phyloP scores from a whole-genome alignment of 2,113 vertebrate species.

The Colinus virginianus region DNA sequence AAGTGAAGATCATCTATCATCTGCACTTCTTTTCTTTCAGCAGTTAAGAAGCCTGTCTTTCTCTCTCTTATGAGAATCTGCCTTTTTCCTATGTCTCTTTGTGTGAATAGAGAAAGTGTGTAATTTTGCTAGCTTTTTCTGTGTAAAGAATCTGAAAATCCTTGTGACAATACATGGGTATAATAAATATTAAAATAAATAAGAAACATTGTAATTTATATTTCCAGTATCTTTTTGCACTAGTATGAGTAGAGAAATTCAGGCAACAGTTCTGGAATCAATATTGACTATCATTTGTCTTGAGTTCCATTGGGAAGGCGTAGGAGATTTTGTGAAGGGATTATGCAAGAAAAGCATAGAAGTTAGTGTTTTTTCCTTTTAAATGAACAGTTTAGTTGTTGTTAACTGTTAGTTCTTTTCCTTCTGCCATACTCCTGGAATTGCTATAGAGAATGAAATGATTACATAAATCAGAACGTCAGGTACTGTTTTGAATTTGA shows the following conservation, averaged over 20 bases:
- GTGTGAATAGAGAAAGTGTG: not conserved
- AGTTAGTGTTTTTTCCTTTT: not conserved
- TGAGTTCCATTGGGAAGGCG: not conserved
- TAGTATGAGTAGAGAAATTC: not conserved
- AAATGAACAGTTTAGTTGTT: not conserved
- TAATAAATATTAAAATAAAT: not conserved
- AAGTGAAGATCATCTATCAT: accelerated
- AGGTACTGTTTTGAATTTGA: not conserved
- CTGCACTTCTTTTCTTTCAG: not conserved
- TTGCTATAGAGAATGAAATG: not conserved
- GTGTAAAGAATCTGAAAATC: not conserved
- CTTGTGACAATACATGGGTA: not conserved
- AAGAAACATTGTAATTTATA: not conserved
- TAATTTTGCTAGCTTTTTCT: not conserved
- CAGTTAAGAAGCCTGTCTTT: not conserved
- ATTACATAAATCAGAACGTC: not conserved
- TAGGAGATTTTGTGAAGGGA: not conserved
- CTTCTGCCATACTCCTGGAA: not conserved
- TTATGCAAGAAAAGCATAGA: not conserved
- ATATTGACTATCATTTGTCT: not conserved
- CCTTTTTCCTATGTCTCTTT: not conserved
- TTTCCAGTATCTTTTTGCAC: not conserved
- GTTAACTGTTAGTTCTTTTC: not conserved
- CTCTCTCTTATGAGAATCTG: not conserved
- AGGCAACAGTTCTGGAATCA: not conserved